Evolutionary conservation across 2,888 invertebrate species (phyloP), one percentile per base, ranked within the genome.

Genomic region (Griposia aprilina): DNA sequence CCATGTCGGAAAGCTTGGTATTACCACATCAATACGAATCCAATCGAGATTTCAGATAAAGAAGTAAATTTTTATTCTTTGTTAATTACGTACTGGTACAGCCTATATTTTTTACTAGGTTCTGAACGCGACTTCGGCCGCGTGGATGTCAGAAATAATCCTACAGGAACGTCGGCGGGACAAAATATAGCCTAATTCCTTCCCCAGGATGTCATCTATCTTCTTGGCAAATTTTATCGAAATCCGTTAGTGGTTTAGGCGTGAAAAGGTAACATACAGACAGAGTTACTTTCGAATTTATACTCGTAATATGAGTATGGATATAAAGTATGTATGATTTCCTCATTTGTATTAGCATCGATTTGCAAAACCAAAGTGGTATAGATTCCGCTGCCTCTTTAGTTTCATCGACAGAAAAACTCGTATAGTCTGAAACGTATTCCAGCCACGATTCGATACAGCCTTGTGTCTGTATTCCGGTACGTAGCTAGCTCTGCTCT

Each of bases 401-500:
- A 78, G 65, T 77, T 75, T 63, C 55, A 71, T 79, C 63, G 13
- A 23, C 74, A 80, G 74, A 85, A 84, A 83, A 89, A 89, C 79
- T 80, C 74, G 81, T 57, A 83, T 78, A 69, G 62, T 81, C 77
- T 80, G 71, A 81, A 82, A 78, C 74, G 74, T 88, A 81, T 82
- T 82, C 79, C 65, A 80, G 59, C 62, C 60, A 74, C 80, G 81
- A 92, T 93, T 93, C 83, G 91, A 81, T 80, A 89, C 90, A 92
- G 90, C 90, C 90, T 92, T 90, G 89, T 89, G 76, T 82, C 76
- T 83, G 72, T 84, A 87, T 88, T 88, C 81, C 84, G 85, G 83
- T 80, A 90, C 84, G 87, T 67, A 75, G 36, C 84, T 77, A 57
- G 78, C 80, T 71, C 50, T 82, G 67, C 82, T 80, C 68, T 55